These are phyloP conservation scores for Cheumatopsyche charites DNA, from an alignment of 1,140 invertebrate species.

Conservation along the genomic window DNA sequence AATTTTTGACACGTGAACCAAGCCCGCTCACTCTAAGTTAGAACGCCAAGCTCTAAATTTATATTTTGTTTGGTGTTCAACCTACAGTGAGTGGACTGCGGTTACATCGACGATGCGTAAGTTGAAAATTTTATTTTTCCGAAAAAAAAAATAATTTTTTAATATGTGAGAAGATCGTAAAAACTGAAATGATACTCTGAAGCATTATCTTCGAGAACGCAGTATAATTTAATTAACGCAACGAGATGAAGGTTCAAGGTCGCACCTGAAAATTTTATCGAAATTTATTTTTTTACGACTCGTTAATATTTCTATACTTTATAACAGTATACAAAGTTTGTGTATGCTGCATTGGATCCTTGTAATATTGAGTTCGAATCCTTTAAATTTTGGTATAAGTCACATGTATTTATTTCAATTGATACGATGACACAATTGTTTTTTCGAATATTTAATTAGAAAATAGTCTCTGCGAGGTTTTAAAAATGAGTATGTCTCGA, in stretches of 20 bases:
- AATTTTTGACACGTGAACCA: background rate
- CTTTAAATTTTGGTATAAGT: too few relatives aligned
- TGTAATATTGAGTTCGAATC: too few relatives aligned
- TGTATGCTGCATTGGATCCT: too few relatives aligned
- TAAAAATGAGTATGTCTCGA: too few relatives aligned
- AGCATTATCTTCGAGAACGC: constrained; percentile 4
- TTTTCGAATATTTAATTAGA: too few relatives aligned
- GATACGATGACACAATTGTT: too few relatives aligned
- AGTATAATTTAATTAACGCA: constrained; percentile 16
- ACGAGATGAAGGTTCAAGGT: constrained; percentile 1
- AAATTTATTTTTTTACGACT: background rate
- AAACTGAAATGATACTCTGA: background rate
- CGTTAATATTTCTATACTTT: too few relatives aligned
- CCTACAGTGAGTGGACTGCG: constrained; percentile 80
- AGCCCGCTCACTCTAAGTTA: constrained; percentile 81
- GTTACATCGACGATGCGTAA: constrained; percentile 46
- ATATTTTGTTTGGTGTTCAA: constrained; percentile 83
- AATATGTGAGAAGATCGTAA: background rate
- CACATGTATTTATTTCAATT: too few relatives aligned
- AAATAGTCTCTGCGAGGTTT: too few relatives aligned
- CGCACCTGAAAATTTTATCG: background rate
- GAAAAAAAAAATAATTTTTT: background rate
- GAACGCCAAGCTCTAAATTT: constrained; percentile 79
- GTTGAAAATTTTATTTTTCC: background rate
- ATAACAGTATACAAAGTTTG: too few relatives aligned